Evolutionary conservation across 2,113 vertebrate genomes (phyloP), one percentile per base, ranked within the genome.

Genomic region (Entelurus aequoreus): DNA sequence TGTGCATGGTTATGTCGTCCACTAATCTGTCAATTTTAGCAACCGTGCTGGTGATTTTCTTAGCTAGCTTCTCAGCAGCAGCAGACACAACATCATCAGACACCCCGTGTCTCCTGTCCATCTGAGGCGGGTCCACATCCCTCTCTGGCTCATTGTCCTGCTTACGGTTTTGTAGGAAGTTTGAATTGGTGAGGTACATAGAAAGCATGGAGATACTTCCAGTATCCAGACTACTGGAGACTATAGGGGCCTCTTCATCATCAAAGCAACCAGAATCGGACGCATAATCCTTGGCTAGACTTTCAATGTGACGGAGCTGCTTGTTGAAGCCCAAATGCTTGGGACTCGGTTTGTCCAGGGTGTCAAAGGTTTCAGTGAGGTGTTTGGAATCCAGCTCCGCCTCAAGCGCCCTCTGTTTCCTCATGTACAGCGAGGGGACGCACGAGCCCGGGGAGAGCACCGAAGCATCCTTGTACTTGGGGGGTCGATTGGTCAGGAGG

Each of bases 231-330:
- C 92, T 90, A 0, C 91, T 90, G 0, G 94, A 93, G 62, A 93
- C 49, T 4, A 94, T 95, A 2, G 96, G 96, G 1, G 92, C 94
- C 0, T 99, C 96, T 0, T 99, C 96, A 0, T 99, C 96, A 0
- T 98, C 96, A 0, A 99, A 99, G 75, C 96, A 99, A 59, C 96
- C 96, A 0, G 96, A 98, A 77, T 99, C 97, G 0, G 96, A 98
- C 1, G 96, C 96, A 0, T 98, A 99, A 76, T 98, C 97, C 79
- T 93, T 95, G 8, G 91, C 95, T 78, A 98, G 86, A 67, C 91
- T 96, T 37, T 98, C 95, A 55, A 96, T 93, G 86, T 95, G 95
- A 4, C 94, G 69, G 40, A 90, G 66, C 0, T 93, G 92, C 76
- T 95, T 98, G 83, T 93, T 93, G 28, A 89, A 70, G 8, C 75